Base-by-base conservation (phyloP, 2,113 vertebrate species). In the Ochotona curzoniae region DNA sequence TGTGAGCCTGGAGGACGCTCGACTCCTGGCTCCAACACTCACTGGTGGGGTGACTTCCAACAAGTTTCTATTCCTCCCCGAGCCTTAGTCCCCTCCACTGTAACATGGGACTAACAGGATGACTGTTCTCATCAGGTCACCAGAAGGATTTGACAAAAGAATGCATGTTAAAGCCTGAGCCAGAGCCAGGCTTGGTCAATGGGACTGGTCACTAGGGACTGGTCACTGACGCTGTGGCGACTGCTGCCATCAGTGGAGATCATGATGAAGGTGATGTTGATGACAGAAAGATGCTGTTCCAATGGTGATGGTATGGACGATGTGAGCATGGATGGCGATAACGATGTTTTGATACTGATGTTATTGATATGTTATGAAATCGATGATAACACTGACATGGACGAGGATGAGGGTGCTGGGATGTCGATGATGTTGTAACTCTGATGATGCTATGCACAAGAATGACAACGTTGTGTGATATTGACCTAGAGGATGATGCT, bases 391-490 rank as follows among this genome's bases (percentile, higher is more conserved):
- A 11, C 0, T 35, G 51, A 5, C 8, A 7, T 7, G 18, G 61
- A 3, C 13, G 25, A 2, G 61, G 15, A 1, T 47, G 44, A 66
- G 30, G 28, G 35, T 70, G 35, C 25, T 18, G 0, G 49, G 44
- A 51, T 60, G 14, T 14, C 26, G 54, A 38, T n/a, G 38, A 30
- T n/a, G 30, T 14, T 51, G 2, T 3, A 25, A 25, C n/a, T 14
- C 1, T 32, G 35, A 3, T 44, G 63, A 12, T 26, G 51, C 1
- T 17, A 17, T 2, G n/a, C 35, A 2, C 20, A 35, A 2, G 0
- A 26, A 28, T 44, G 32, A 0, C 13, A 25, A 21, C 47, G 12
- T 0, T 35, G 54, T 57, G 0, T 13, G n/a, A 28, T 60, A 13
- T 0, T 21, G 54, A 0, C 57, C 4, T 0, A 6, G 32, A 49